phyloP scores from a whole-genome alignment of 2,797 vertebrate species.

The Epinephelus coioides region DNA sequence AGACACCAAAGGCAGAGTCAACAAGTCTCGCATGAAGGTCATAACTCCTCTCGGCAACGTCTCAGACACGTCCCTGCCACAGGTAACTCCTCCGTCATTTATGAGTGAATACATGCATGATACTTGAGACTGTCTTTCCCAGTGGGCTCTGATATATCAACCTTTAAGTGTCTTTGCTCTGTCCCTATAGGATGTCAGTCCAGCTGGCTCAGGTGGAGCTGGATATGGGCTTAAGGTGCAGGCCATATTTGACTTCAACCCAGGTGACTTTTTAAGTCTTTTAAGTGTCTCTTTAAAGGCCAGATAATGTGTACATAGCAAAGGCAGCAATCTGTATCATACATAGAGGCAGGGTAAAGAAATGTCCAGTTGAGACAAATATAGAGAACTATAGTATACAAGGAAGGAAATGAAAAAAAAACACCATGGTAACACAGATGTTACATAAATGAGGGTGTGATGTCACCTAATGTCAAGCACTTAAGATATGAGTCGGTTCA shows the following conservation, averaged over 20 bases:
- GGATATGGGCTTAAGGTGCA: constrained; percentile 83
- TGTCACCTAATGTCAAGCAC: too few relatives aligned
- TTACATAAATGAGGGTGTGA: too few relatives aligned
- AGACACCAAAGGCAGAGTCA: constrained; percentile 81
- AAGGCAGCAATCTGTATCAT: too few relatives aligned
- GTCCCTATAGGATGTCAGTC: constrained; percentile 57
- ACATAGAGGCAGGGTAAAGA: too few relatives aligned
- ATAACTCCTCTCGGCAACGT: constrained; percentile 83
- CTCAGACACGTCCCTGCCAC: constrained; percentile 20
- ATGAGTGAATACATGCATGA: neutral
- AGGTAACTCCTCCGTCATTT: constrained; percentile 64
- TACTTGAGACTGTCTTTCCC: neutral
- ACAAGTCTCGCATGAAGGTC: constrained; percentile 86
- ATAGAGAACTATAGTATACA: too few relatives aligned
- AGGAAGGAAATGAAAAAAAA: too few relatives aligned
- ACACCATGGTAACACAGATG: too few relatives aligned
- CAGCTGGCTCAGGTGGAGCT: constrained; percentile 53
- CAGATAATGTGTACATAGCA: too few relatives aligned
- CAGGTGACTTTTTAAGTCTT: constrained; percentile 72
- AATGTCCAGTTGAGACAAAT: too few relatives aligned
- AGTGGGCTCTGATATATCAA: neutral
- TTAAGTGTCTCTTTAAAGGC: too few relatives aligned
- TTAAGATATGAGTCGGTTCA: too few relatives aligned
- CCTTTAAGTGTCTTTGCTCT: constrained; percentile 15
- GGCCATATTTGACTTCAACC: constrained; percentile 90